Percentiles rank a stretch among this genome's conserved stretches.
These are phyloP conservation scores for Atta colombica DNA, from an alignment of 1,140 invertebrate species.

Conservation along the genomic window DNA sequence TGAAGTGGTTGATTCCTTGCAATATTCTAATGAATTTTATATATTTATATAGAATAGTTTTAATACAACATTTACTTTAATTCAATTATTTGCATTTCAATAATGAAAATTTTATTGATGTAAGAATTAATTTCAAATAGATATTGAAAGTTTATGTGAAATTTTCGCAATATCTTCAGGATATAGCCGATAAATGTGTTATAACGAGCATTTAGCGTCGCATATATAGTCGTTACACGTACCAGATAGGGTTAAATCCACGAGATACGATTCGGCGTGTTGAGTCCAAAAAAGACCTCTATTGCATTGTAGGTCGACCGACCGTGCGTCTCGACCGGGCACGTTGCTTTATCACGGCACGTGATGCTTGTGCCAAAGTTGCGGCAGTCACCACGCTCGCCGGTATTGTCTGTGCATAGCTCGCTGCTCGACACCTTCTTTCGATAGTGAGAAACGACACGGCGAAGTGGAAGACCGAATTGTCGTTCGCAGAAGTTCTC, in stretches of 20 bases:
- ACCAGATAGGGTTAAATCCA: constrained; percentile 37
- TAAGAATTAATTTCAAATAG: neutral
- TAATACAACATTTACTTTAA: neutral
- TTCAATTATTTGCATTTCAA: neutral
- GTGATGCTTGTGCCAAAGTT: constrained; percentile 71
- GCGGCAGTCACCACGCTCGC: constrained; percentile 42
- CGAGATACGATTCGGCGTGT: constrained; percentile 43
- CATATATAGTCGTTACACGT: constrained; percentile 31
- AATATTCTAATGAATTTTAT: neutral
- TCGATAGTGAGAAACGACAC: constrained; percentile 60
- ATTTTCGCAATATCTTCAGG: neutral
- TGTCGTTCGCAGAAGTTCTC: constrained; percentile 59
- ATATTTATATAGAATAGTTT: neutral
- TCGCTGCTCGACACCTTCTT: constrained; percentile 26
- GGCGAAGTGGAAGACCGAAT: constrained; percentile 63
- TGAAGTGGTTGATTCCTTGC: no score
- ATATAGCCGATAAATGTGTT: neutral
- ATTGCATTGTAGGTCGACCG: constrained; percentile 48
- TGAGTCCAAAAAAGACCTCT: constrained; percentile 40
- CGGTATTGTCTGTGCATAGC: constrained; percentile 55
- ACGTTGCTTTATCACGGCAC: constrained; percentile 68
- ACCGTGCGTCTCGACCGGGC: constrained; percentile 45
- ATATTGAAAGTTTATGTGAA: neutral
- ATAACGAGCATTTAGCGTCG: constrained; percentile 29
- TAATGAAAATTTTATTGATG: neutral